Evolutionary conservation across 2,113 vertebrate species (phyloP), one percentile per base, ranked within the genome.

Genomic region (Chlorocebus sabaeus): DNA sequence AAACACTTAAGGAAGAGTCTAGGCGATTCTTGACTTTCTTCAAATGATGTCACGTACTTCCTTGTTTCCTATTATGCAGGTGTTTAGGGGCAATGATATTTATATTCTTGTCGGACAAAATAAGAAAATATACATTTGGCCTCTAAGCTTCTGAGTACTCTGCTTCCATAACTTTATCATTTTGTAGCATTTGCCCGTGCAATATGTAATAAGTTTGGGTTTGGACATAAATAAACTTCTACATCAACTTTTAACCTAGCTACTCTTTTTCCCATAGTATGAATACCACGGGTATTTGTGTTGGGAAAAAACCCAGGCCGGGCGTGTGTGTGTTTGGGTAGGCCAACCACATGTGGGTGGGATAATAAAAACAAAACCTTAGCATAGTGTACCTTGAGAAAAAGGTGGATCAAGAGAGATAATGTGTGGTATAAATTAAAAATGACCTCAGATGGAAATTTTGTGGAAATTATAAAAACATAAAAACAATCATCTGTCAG

Each of bases 361-460:
- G 92, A 59, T 82, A 97, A 93, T 27, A 78, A 96, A 97, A 97
- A 93, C 93, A 97, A 85, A 95, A 81, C 57, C 84, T 90, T 50
- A 52, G 61, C 50, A 57, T 3, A 38, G 38, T 50, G 59, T 96
- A 97, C 97, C 95, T 97, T 87, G 55, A 93, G 96, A 93, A 88
- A 89, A 98, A 96, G 96, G 73, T 97, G 93, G 80, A 67, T 90
- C 64, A 88, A 85, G 80, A 90, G 95, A 95, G 84, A 96, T 94
- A 95, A 95, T 93, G 85, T 14, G 16, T 72, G 50, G 59, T 52
- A 68, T 85, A 84, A 93, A 96, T 97, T 85, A 48, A 96, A 97
- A 96, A 73, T 85, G 95, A 97, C 72, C 89, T 93, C 95, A 91
- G 64, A 48, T 96, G 97, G 97, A 97, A 97, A 96, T 93, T 95